These are phyloP conservation scores for Chrysolina haemoptera DNA, from an alignment of 2,888 invertebrate species.

Conservation along the genomic window DNA sequence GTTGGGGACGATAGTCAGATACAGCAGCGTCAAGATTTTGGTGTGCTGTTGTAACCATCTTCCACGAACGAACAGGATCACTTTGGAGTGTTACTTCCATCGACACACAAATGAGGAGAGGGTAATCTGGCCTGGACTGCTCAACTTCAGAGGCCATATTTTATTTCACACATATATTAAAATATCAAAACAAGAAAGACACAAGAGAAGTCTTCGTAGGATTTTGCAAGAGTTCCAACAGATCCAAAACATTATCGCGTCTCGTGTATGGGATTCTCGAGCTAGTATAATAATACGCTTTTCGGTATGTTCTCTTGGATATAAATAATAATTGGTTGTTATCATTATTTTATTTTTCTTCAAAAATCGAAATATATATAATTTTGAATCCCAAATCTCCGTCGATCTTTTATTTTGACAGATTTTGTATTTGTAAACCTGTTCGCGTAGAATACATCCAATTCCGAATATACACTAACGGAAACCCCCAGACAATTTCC, in stretches of 20 bases:
- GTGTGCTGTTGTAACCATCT: too few species aligned
- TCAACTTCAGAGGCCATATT: conserved; percentile 47
- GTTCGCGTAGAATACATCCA: not conserved
- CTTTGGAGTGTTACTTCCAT: too few species aligned
- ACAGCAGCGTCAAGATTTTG: too few species aligned
- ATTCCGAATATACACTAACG: not conserved
- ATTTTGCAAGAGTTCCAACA: conserved; percentile 51
- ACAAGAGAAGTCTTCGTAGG: conserved; percentile 47
- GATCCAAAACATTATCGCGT: conserved; percentile 48
- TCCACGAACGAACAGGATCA: too few species aligned
- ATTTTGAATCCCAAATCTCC: not conserved
- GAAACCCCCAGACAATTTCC: conserved; percentile 19
- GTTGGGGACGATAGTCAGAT: too few species aligned
- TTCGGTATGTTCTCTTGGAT: too few species aligned
- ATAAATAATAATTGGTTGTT: too few species aligned
- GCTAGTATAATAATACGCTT: conserved; percentile 49
- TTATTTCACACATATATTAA: conserved; percentile 57
- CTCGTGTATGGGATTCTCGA: conserved; percentile 43
- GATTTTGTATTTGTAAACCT: not conserved
- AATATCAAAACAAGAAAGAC: conserved; percentile 54
- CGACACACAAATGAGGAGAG: too few species aligned
- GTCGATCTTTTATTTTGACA: not conserved
- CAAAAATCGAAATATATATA: too few species aligned
- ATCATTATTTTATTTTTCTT: too few species aligned
- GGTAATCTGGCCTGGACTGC: too few species aligned